Evolutionary conservation across 2,888 invertebrate genomes (phyloP), one percentile per base, ranked within the genome.

Genomic region (Leptopilina drosophilae): DNA sequence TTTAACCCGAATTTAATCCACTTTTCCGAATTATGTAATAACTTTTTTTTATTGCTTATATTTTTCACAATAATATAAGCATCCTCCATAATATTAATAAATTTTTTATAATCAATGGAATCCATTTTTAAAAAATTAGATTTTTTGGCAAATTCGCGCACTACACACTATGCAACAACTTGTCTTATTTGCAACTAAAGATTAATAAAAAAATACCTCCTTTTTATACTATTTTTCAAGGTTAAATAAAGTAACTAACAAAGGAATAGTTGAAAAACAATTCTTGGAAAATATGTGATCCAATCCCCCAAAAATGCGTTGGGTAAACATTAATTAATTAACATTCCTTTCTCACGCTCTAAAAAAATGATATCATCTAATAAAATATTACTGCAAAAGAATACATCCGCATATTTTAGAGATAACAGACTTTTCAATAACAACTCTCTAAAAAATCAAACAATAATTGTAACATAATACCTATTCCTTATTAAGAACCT

Each of bases 211-310:
- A 56, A 56, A n/a, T 56, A 14, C 56, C 56, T 56, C n/a, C 14
- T 4, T 56, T 56, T 56, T 2, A 56, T 56, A 56, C 56, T 56
- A n/a, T 5, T n/a, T 56, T 56, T 56, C 56, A 56, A 56, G 56
- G n/a, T 56, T 14, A 56, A 56, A 56, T 14, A 56, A 56, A n/a
- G 2, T n/a, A 56, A 12, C 11, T 8, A 56, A 56, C 8, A 56
- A 56, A n/a, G 56, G n/a, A 56, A 56, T 56, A n/a, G n/a, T 56
- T 56, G 53, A n/a, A 56, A 56, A 56, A 56, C 56, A 56, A 56
- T 56, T n/a, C 56, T n/a, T 5, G 56, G 56, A 20, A n/a, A 56
- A 56, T 56, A 6, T 53, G 53, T 53, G 53, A 53, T 11, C 8
- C 14, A 53, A 53, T 53, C 11, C 53, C 9, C 5, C 8, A 53